phyloP scores from a whole-genome alignment of 1,140 invertebrate genomes.

The Hestina assimilis region DNA sequence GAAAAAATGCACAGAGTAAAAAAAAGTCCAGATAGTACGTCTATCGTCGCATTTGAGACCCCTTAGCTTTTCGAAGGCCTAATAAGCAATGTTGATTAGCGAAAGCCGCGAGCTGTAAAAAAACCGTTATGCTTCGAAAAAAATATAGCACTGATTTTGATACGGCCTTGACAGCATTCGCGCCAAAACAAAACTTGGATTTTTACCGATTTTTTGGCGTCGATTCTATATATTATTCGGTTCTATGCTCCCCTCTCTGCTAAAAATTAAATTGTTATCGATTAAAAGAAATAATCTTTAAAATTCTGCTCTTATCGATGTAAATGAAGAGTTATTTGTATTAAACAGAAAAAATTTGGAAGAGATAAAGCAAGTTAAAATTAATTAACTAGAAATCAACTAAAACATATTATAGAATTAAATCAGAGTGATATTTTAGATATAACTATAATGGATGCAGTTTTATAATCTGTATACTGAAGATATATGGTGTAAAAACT shows the following conservation, averaged over 20 bases:
- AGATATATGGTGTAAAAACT: neutral
- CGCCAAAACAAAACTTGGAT: conserved; percentile 47
- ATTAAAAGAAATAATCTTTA: conserved; percentile 10
- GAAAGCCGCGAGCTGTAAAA: conserved; percentile 53
- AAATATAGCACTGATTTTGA: conserved; percentile 38
- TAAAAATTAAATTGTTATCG: conserved; percentile 69
- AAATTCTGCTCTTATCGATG: neutral
- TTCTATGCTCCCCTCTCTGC: conserved; percentile 76
- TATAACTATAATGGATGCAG: conserved; percentile 18
- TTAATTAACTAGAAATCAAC: neutral
- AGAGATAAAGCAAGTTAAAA: conserved; percentile 15
- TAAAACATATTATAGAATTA: neutral
- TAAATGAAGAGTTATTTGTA: conserved; percentile 1
- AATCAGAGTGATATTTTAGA: conserved; percentile 12
- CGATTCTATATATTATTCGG: conserved; percentile 66
- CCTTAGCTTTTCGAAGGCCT: conserved; percentile 39
- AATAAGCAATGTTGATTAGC: conserved; percentile 51
- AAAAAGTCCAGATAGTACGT: conserved; percentile 38
- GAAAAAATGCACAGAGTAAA: conserved; percentile 14
- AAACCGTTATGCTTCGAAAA: conserved; percentile 45
- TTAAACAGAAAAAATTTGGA: conserved; percentile 10
- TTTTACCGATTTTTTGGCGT: conserved; percentile 69
- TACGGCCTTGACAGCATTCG: conserved; percentile 45
- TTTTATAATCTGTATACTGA: conserved; percentile 10
- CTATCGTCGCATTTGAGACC: conserved; percentile 43